phyloP scores from a whole-genome alignment of 2,888 invertebrate genomes.

The Linnaemya vulpina region DNA sequence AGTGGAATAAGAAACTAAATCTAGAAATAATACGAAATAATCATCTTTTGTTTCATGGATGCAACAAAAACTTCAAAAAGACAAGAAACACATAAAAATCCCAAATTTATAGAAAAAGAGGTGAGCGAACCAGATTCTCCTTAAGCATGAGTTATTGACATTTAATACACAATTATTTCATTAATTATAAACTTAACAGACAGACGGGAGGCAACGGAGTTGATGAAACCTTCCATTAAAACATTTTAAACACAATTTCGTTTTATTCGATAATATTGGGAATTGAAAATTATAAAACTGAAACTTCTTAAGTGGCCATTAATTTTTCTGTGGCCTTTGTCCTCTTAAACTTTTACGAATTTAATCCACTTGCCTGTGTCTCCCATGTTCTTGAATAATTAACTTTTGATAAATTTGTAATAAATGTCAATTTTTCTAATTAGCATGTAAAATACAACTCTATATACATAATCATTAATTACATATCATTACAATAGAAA shows the following conservation, averaged over 20 bases:
- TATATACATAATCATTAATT: slow-evolving; percentile 35
- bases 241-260: slow-evolving; percentile 13
- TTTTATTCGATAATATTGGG: not conserved
- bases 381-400: not conserved
- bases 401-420: slow-evolving; percentile 46
- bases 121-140: slow-evolving; percentile 37
- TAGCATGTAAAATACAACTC: slow-evolving; percentile 61
- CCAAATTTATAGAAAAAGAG: slow-evolving; percentile 49
- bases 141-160: slow-evolving; percentile 44
- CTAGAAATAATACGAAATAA: slow-evolving; percentile 47
- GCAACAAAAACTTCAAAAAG: not conserved
- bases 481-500: slow-evolving; percentile 46
- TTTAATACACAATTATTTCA: slow-evolving; percentile 55
- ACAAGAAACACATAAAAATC: slow-evolving; percentile 21
- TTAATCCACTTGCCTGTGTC: slow-evolving; percentile 25
- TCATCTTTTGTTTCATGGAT: slow-evolving; percentile 19
- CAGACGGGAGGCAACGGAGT: slow-evolving; percentile 4
- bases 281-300: not conserved
- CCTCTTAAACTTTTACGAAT: slow-evolving; percentile 34
- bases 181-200: slow-evolving; percentile 20
- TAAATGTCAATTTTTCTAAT: slow-evolving; percentile 64
- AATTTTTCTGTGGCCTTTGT: slow-evolving; percentile 38
- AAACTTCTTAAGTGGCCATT: slow-evolving; percentile 61
- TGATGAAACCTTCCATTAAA: slow-evolving; percentile 25
- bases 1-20: slow-evolving; percentile 23